Evolutionary conservation across 2,888 invertebrate genomes (phyloP).

Genomic region (Ichneumoninae sp.): DNA sequence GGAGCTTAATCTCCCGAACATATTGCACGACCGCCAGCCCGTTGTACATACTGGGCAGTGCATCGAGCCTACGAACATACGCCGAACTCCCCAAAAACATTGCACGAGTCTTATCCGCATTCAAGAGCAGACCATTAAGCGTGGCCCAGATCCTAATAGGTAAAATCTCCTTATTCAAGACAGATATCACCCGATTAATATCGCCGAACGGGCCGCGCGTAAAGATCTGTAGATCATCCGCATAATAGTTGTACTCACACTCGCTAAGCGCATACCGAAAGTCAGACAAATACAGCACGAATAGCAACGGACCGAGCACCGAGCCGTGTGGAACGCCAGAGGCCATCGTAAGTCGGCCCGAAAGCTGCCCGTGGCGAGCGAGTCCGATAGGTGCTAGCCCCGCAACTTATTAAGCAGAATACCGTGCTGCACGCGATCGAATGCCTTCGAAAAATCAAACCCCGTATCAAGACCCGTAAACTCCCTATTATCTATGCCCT

Average conservation of each 20-base stretch:
- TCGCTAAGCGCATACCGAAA: neutral
- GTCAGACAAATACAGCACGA: neutral
- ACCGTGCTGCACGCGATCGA: no score
- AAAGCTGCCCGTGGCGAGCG: neutral
- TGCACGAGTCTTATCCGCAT: neutral
- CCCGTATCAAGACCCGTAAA: neutral
- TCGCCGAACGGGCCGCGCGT: neutral
- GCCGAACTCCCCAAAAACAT: neutral
- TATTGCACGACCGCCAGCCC: neutral
- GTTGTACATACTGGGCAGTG: neutral
- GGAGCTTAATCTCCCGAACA: neutral
- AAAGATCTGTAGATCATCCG: conserved; percentile 15
- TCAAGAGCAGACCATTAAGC: no score
- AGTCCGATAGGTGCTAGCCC: no score
- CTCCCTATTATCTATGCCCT: neutral
- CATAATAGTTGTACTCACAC: neutral
- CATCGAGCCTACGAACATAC: neutral
- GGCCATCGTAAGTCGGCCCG: neutral
- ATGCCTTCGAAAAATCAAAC: neutral
- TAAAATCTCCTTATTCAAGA: neutral
- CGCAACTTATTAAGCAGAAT: no score
- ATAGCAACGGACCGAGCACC: conserved; percentile 5
- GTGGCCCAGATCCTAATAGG: neutral
- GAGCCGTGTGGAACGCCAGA: conserved; percentile 18
- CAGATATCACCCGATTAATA: neutral